phyloP scores from a whole-genome alignment of 2,113 vertebrate species.

The Cairina moschata region DNA sequence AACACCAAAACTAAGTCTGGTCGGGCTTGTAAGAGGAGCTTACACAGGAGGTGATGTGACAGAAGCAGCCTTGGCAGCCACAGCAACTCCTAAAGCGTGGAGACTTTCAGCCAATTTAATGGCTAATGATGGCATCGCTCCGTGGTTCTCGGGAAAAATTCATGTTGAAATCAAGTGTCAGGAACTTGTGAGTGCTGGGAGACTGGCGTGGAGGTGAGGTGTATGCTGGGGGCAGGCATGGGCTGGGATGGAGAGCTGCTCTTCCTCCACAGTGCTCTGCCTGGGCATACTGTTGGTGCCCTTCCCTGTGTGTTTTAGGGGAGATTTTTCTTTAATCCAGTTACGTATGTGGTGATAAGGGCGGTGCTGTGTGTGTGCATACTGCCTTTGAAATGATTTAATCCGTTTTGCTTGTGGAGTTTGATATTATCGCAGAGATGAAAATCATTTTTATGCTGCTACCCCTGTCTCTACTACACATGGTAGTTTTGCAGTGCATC shows the following conservation, averaged over 20 bases:
- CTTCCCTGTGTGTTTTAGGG: background rate
- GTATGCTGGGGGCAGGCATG: background rate
- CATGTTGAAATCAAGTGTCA: rapidly evolving
- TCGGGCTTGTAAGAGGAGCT: rapidly evolving
- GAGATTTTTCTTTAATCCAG: background rate
- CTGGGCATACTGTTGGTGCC: background rate
- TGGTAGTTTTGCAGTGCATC: rapidly evolving
- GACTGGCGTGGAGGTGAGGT: rapidly evolving
- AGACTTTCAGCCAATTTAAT: background rate
- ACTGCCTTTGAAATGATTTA: background rate
- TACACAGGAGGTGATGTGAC: rapidly evolving
- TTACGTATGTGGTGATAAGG: background rate
- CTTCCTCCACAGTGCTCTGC: background rate
- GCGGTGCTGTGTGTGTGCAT: background rate
- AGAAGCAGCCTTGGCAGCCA: background rate
- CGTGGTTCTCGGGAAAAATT: background rate
- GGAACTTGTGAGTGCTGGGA: rapidly evolving
- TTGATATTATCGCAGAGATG: background rate
- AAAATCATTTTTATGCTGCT: rapidly evolving
- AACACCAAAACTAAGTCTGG: too few species aligned
- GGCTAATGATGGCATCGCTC: background rate
- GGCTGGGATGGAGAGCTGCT: background rate
- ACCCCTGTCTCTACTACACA: background rate
- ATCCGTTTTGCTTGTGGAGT: background rate
- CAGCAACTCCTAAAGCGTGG: background rate